These are phyloP conservation scores for Drosophila punjabiensis DNA, from an alignment of 1,140 invertebrate genomes.

Conservation along the genomic window DNA sequence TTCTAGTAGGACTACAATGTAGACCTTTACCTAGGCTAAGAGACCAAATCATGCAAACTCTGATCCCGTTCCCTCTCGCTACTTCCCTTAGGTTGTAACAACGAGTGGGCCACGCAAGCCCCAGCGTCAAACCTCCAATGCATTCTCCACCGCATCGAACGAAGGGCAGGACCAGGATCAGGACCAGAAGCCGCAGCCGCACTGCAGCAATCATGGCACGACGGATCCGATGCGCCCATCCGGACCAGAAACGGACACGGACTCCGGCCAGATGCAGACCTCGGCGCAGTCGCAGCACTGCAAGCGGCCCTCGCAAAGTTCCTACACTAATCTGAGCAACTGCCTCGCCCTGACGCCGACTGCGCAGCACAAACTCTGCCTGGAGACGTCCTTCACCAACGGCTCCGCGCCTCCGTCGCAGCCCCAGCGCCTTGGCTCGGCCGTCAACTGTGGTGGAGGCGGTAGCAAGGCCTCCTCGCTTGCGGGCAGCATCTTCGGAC, in stretches of 20 bases:
- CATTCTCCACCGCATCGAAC: constrained; percentile 74
- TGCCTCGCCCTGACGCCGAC: constrained; percentile 84
- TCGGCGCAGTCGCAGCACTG: constrained; percentile 24
- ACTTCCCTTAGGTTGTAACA: constrained; percentile 89
- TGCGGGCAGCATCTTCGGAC: constrained; percentile 84
- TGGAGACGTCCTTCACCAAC: constrained; percentile 92
- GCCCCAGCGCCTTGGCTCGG: constrained; percentile 1
- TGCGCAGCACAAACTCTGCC: constrained; percentile 88
- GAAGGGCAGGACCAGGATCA: constrained; percentile 72
- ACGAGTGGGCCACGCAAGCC: constrained; percentile 90
- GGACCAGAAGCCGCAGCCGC: constrained; percentile 23
- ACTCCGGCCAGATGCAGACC: constrained; percentile 6
- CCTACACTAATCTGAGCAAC: constrained; percentile 72
- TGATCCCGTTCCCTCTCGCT: constrained; percentile 11
- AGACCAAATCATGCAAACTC: background rate
- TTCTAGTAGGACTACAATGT: constrained; percentile 30
- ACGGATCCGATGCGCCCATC: constrained; percentile 14
- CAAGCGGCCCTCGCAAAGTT: constrained; percentile 62
- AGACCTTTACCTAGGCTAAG: constrained; percentile 13
- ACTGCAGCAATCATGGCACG: background rate
- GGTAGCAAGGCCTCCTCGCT: constrained; percentile 85
- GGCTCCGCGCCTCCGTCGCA: constrained; percentile 30
- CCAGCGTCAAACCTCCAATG: constrained; percentile 86
- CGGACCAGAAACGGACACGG: constrained; percentile 11
- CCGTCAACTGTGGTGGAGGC: constrained; percentile 8